phyloP scores from a whole-genome alignment of 2,113 vertebrate genomes.

The Nipponia nippon region DNA sequence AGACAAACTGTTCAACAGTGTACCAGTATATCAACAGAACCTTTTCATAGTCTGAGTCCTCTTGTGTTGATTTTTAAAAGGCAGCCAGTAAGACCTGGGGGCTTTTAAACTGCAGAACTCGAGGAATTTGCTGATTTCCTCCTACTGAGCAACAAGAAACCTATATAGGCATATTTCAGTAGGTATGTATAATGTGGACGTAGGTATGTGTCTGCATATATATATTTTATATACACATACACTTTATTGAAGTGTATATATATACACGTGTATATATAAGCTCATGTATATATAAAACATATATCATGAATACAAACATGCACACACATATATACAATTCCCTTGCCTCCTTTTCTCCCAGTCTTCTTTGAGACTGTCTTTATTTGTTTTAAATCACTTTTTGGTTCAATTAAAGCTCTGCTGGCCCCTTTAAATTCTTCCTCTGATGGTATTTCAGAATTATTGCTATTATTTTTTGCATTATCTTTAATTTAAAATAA shows the following conservation, averaged over 20 bases:
- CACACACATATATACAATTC: background rate
- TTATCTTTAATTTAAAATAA: background rate
- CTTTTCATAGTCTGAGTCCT: background rate
- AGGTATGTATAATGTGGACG: background rate
- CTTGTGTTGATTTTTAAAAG: background rate
- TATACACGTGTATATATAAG: rapidly evolving
- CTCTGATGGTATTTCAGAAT: background rate
- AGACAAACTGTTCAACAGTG: background rate
- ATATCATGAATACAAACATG: background rate
- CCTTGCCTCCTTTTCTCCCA: background rate
- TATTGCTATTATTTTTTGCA: no score
- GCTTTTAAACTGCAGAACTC: background rate
- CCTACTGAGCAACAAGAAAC: background rate
- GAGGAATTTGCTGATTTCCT: background rate
- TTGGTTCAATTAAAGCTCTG: background rate
- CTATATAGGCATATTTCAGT: background rate
- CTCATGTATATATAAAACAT: background rate
- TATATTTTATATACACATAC: background rate
- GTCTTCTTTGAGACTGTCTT: background rate
- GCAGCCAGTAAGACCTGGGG: background rate
- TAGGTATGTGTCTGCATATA: background rate
- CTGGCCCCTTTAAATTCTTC: background rate
- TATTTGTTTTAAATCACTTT: background rate
- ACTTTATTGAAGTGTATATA: background rate
- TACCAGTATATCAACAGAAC: background rate